A percentile compares a stretch with the other conserved stretches of the same genome.
These are phyloP conservation scores for Drosophila aldrichi DNA, from an alignment of 2,888 invertebrate genomes.

Conservation along the genomic window DNA sequence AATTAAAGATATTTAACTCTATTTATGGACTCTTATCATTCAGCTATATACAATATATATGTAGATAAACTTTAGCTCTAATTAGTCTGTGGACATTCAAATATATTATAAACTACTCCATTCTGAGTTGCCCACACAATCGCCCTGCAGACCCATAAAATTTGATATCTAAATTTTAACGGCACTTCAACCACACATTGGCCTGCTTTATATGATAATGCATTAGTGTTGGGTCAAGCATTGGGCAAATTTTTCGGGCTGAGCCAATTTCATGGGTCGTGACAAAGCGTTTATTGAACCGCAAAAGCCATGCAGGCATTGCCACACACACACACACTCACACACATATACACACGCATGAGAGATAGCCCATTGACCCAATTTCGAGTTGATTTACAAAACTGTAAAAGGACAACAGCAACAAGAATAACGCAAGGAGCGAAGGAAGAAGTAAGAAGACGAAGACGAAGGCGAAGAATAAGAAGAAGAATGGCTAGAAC, in stretches of 20 bases:
- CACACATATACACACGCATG: conserved; percentile 22
- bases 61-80: too few species aligned
- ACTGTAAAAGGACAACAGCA: conserved; percentile 50
- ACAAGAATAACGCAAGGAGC: conserved; percentile 1
- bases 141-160: neutral
- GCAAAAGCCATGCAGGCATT: conserved; percentile 45
- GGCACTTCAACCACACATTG: neutral
- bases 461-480: neutral
- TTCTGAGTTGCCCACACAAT: neutral
- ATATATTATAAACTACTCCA: too few species aligned
- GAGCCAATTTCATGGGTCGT: conserved; percentile 56
- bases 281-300: conserved; percentile 70
- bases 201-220: neutral
- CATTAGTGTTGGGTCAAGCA: conserved; percentile 4
- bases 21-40: neutral
- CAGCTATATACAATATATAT: neutral
- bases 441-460: neutral
- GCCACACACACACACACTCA: neutral
- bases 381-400: conserved; percentile 79
- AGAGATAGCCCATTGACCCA: conserved; percentile 83
- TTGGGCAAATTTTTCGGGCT: conserved; percentile 65
- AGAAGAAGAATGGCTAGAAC: conserved; percentile 32
- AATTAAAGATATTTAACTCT: neutral
- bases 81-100: neutral
- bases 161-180: neutral